Evolutionary conservation across 2,797 vertebrate species (phyloP).

Genomic region (Clarias platycephalus): DNA sequence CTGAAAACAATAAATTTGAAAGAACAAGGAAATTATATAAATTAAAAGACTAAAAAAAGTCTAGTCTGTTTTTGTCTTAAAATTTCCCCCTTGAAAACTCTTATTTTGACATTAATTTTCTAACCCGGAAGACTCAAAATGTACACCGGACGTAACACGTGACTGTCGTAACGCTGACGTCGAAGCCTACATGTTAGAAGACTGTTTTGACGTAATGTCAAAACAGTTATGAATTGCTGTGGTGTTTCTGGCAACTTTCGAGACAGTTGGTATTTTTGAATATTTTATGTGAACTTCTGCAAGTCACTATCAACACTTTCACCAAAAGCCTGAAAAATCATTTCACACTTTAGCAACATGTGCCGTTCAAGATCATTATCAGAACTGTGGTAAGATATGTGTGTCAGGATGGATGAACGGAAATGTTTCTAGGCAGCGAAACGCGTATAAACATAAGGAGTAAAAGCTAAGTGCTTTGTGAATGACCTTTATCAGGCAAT

Average conservation of each 20-base stretch:
- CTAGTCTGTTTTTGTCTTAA: too few species aligned
- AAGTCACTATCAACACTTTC: not conserved
- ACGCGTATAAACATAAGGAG: not conserved
- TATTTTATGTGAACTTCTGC: not conserved
- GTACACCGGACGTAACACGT: not conserved
- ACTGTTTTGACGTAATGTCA: not conserved
- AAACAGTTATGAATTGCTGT: not conserved
- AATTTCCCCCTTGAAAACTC: not conserved
- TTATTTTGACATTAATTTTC: not conserved
- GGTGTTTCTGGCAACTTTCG: not conserved
- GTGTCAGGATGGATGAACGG: not conserved
- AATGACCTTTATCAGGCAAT: not conserved
- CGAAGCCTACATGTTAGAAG: not conserved
- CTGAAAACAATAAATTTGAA: not conserved
- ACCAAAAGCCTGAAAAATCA: not conserved
- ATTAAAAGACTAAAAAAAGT: not conserved
- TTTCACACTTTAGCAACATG: not conserved
- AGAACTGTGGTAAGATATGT: not conserved
- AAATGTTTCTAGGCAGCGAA: not conserved
- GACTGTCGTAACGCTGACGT: not conserved
- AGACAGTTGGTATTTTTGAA: not conserved
- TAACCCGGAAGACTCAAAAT: constrained; percentile 1
- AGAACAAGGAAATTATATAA: not conserved
- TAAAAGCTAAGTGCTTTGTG: not conserved
- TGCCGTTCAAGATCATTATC: constrained; percentile 8